Conservation (phyloP, 2,797 vertebrate species). For the Dicrostonyx torquatus region DNA sequence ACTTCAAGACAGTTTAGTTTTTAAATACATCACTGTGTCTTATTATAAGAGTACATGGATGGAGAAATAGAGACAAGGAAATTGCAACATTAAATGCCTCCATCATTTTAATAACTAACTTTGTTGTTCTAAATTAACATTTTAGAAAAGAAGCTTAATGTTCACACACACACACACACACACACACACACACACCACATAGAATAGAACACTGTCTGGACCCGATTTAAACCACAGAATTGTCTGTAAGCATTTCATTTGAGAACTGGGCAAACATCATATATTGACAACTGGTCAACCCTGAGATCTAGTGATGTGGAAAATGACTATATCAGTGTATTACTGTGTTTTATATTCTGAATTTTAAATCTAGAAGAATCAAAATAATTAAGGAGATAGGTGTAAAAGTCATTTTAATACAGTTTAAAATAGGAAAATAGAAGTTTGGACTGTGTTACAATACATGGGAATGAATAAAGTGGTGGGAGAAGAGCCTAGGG, state of each 20-base stretch:
- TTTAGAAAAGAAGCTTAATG: not conserved
- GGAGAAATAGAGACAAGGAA: not conserved
- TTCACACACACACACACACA: not conserved
- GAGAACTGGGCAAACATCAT: not conserved
- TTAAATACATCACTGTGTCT: not conserved
- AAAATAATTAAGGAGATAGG: not conserved
- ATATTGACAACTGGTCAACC: not conserved
- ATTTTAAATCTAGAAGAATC: not conserved
- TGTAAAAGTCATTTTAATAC: not conserved
- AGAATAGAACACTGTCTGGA: not conserved
- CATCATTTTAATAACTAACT: conserved; percentile 9
- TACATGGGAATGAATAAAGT: not conserved
- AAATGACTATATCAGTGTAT: not conserved
- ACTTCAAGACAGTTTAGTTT: not conserved
- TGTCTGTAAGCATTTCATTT: not conserved
- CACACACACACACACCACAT: not conserved
- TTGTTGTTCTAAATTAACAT: not conserved
- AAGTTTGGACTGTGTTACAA: not conserved
- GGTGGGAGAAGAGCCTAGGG: not conserved
- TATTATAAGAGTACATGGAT: not conserved
- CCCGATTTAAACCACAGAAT: not conserved
- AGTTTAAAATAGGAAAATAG: not conserved
- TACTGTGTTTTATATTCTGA: not conserved
- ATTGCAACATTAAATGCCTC: not conserved
- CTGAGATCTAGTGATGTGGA: not conserved